Base-by-base conservation (phyloP, 2,113 vertebrate genomes). In the Bufo bufo region DNA sequence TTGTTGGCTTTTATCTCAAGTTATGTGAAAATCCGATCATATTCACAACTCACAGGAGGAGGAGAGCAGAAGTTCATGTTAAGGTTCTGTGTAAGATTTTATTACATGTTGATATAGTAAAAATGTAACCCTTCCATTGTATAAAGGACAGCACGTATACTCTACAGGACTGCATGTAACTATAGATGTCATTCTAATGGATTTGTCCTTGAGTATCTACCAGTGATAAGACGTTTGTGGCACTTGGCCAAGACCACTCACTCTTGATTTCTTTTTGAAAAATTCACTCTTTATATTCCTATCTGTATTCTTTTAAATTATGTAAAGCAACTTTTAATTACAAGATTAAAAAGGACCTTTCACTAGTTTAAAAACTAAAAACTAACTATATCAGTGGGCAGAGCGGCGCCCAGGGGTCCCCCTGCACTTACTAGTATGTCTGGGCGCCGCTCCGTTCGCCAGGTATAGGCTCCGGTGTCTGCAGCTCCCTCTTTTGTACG, bases 21-120 rank as follows among this genome's bases (percentile, higher is more conserved):
- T 74, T 82, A 82, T 82, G 66, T 87, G 78, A 71, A 87, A 87
- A 87, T 87, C 86, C 52, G 66, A 82, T 87, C 86, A 82, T 75
- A 74, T 82, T 87, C 86, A 82, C 79, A 87, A 79, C 78, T 61
- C 86, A 69, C 45, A 58, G 58, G 86, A 82, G 86, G 71, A 19
- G 43, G 78, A 23, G 63, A 74, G 52, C 52, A 49, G 43, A 56
- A 87, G 86, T 82, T 82, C 52, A 87, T 6, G 50, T 77, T 20
- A 77, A 87, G 86, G 86, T 72, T 78, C 52, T 5, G 17, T 75
- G 75, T 65, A n/a, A 43, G 80, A 74, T 47, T 82, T 74, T 77
- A 54, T 78, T 78, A 86, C 74, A 82, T 74, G 63, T 56, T 82
- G 66, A 65, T 87, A 52, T 52, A 58, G 63, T 47, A 58, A 20